Evolutionary conservation across 2,113 vertebrate genomes (phyloP).

Genomic region (Hippocampus zosterae): DNA sequence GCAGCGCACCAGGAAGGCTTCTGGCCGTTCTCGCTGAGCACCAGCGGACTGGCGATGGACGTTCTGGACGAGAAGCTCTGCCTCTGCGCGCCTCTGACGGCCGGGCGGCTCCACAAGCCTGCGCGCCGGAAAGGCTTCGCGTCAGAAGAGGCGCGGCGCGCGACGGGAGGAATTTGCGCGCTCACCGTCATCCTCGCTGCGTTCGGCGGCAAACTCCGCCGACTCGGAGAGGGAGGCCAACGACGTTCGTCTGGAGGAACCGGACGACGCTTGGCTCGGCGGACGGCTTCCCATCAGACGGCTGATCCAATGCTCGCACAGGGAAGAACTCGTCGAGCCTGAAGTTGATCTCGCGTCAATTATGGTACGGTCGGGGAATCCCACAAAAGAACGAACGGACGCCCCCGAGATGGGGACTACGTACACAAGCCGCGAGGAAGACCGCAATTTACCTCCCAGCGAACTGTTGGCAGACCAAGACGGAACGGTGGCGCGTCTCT

Average conservation of each 20-base stretch:
- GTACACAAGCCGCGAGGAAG: too few relatives aligned
- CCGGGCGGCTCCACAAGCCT: conserved; percentile 87
- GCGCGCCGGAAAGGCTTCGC: conserved; percentile 43
- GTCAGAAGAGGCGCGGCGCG: too few relatives aligned
- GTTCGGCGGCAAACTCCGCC: conserved; percentile 86
- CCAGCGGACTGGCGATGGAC: conserved; percentile 91
- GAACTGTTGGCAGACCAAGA: conserved; percentile 98
- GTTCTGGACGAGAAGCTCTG: conserved; percentile 90
- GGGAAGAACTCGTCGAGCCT: conserved; percentile 96
- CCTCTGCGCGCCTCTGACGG: conserved; percentile 90
- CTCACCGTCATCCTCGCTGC: conserved; percentile 94
- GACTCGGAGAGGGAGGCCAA: conserved; percentile 92
- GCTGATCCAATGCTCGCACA: conserved; percentile 97
- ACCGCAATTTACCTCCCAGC: conserved; percentile 79
- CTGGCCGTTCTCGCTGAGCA: conserved; percentile 82
- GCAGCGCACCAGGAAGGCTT: conserved; percentile 90
- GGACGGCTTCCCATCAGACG: conserved; percentile 91
- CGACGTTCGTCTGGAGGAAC: conserved; percentile 91
- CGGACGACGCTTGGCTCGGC: conserved; percentile 89
- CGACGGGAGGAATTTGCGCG: neutral
- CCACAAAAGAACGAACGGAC: too few relatives aligned
- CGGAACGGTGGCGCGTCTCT: conserved; percentile 88
- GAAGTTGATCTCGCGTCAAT: neutral
- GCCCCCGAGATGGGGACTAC: too few relatives aligned
- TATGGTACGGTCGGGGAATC: too few relatives aligned